A percentile compares a stretch with the other conserved stretches of the same genome.
Evolutionary conservation across 2,888 invertebrate species (phyloP).

Genomic region (Rosalia funebris): DNA sequence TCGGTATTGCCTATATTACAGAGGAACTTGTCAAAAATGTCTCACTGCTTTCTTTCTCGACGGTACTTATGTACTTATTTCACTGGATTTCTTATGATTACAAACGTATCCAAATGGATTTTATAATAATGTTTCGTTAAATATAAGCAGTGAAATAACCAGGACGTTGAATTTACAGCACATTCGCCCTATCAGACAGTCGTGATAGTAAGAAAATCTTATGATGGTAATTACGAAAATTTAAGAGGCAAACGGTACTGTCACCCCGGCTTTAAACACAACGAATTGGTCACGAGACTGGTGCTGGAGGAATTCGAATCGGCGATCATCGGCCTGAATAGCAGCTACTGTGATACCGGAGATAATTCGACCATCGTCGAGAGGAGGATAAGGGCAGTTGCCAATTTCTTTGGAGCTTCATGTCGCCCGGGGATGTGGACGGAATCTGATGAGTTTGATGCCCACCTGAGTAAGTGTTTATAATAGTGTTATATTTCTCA

Average conservation of each 20-base stretch:
- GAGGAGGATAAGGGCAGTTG: constrained; percentile 71
- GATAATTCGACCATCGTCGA: constrained; percentile 65
- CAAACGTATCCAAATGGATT: no score
- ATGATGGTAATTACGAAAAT: constrained; percentile 65
- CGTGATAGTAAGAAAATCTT: constrained; percentile 67
- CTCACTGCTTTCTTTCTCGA: no score
- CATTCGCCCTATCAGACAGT: constrained; percentile 68
- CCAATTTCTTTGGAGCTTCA: constrained; percentile 72
- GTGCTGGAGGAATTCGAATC: constrained; percentile 72
- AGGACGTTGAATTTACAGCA: no score
- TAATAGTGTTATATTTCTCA: no score
- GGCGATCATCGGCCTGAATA: constrained; percentile 46
- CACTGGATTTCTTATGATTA: no score
- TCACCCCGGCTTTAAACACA: constrained; percentile 72
- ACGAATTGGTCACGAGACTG: constrained; percentile 69
- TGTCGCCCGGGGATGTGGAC: constrained; percentile 82
- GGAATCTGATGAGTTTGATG: constrained; percentile 66
- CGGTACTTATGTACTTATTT: no score
- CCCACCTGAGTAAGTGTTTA: constrained; percentile 71
- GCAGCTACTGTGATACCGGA: constrained; percentile 40
- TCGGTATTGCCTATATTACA: no score
- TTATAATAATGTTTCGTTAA: no score
- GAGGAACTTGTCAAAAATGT: no score
- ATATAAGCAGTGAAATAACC: no score
- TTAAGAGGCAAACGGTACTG: constrained; percentile 70